Base-by-base conservation (phyloP, 2,888 invertebrate species). In the Steinernema hermaphroditum region DNA sequence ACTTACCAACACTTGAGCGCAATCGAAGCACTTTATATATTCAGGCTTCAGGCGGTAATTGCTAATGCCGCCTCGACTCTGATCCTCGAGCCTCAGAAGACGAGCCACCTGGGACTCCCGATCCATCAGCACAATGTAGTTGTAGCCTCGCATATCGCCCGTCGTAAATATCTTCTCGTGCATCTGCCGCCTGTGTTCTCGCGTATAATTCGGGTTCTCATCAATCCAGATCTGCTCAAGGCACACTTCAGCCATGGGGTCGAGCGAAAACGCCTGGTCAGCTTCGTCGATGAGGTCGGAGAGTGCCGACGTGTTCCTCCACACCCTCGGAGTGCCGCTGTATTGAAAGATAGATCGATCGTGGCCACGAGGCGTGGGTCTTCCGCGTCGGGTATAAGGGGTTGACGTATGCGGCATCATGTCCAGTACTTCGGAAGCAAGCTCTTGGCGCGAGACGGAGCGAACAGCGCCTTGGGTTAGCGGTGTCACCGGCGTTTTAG, bases 331-430 rank as follows among this genome's bases (percentile, higher is more conserved):
- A n/a, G 62, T 62, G 1, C 62, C 62, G 34, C 62, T 62, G 62
- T 32, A 62, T 32, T 62, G 62, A 16, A 62, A 32, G 16, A 62
- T 29, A 6, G 62, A 62, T 2, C 62, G 6, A 2, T 50, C 6
- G 22, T 50, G 2, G 37, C n/a, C n/a, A n/a, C 37, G 37, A 12
- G 37, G 37, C 1, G 19, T 24, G 1, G 2, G n/a, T 16, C 27
- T 2, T 16, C 46, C 46, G 2, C 62, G 27, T 34, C 16, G 1
- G 12, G 16, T 29, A 32, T 27, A 62, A 2, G 62, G 62, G 1
- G 62, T 62, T 2, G 62, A 62, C 1, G 62, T 62, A 29, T 62
- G 29, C 2, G 62, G 62, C 62, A 62, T 62, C 62, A 62, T 62
- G 62, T 34, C 62, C 29, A 62, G 32, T 2, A 62, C 34, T 34